Percentiles rank a stretch among this genome's conserved stretches.
Conservation (phyloP, 2,888 invertebrate species). For the Lypha dubia region DNA sequence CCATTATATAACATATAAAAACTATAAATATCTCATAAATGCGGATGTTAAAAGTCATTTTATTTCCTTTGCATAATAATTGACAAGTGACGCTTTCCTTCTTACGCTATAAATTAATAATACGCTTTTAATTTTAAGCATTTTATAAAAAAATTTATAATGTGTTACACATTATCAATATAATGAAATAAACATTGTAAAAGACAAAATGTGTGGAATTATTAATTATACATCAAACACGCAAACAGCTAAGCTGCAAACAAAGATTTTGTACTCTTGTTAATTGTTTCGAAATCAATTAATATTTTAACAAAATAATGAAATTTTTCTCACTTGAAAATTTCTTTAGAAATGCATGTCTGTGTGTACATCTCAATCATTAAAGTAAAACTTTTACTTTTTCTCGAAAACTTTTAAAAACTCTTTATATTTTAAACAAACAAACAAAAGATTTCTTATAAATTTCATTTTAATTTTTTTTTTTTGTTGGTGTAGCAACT, state of each 20-base stretch:
- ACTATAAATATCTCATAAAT: not conserved
- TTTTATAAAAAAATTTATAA: not conserved
- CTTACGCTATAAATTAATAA: no score
- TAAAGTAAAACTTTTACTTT: conserved; percentile 42
- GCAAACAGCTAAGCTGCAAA: not conserved
- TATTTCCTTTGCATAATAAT: no score
- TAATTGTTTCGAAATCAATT: not conserved
- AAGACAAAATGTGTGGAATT: no score
- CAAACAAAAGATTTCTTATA: not conserved
- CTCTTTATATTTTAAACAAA: no score
- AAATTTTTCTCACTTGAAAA: not conserved
- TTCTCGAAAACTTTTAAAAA: not conserved
- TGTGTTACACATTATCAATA: not conserved
- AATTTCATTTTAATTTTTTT: conserved; percentile 23
- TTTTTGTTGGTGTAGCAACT: not conserved
- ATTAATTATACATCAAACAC: no score
- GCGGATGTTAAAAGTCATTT: not conserved
- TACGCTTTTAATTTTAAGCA: no score
- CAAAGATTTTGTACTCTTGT: not conserved
- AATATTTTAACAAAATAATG: not conserved
- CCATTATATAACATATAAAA: not conserved
- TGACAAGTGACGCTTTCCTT: not conserved
- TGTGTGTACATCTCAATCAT: not conserved
- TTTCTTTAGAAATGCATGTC: not conserved
- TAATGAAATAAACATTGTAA: not conserved